Conservation (phyloP, 2,888 invertebrate species). For the Drosophila tanythrix region DNA sequence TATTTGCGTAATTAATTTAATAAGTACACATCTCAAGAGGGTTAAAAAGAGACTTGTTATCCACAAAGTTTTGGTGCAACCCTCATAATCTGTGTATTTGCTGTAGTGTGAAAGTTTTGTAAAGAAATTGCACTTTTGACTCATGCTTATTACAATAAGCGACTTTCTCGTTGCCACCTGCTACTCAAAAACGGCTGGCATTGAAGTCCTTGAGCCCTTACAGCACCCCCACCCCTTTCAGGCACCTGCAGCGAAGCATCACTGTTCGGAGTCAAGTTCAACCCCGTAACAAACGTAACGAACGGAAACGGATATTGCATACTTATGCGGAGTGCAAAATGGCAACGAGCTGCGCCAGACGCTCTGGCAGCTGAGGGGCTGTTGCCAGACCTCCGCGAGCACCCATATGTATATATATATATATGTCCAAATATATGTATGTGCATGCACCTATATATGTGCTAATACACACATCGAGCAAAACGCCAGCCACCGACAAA, state of each 20-base stretch:
- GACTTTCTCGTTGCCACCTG: conserved; percentile 60
- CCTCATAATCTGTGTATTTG: conserved; percentile 40
- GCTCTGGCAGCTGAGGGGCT: conserved; percentile 19
- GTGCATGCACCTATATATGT: conserved; percentile 13
- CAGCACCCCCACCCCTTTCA: not conserved
- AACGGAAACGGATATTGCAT: conserved; percentile 83
- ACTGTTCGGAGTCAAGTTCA: conserved; percentile 48
- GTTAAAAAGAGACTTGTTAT: not conserved
- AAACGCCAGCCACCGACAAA: conserved; percentile 61
- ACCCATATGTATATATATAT: not conserved
- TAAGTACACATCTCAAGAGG: not conserved
- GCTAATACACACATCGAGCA: conserved; percentile 36
- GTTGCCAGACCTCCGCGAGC: not conserved
- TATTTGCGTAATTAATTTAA: not conserved
- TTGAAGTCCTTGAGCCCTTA: conserved; percentile 34
- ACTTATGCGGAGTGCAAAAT: conserved; percentile 78
- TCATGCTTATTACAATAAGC: conserved; percentile 74
- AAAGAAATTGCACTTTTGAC: conserved; percentile 76
- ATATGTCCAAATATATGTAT: conserved; percentile 1
- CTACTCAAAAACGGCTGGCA: conserved; percentile 60
- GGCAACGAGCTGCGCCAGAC: conserved; percentile 63
- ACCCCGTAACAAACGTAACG: conserved; percentile 75
- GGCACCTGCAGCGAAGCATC: not conserved
- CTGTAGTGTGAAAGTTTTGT: conserved; percentile 46
- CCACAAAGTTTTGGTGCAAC: conserved; percentile 14